Evolutionary conservation across 2,888 invertebrate genomes (phyloP).

Genomic region (Caenorhabditis parvicauda): DNA sequence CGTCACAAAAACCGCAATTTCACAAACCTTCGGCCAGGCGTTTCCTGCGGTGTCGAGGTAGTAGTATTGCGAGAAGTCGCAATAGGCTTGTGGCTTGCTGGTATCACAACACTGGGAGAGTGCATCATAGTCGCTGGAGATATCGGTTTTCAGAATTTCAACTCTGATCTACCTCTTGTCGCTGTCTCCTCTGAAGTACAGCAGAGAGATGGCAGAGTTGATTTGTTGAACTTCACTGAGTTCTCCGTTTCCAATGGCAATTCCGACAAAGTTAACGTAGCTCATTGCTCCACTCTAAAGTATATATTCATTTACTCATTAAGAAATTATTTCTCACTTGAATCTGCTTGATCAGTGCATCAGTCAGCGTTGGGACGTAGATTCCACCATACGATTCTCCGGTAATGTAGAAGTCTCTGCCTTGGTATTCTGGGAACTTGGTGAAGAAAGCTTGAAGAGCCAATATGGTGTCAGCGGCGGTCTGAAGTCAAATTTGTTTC

Average conservation of each 20-base stretch:
- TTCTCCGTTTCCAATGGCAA: constrained; percentile 60
- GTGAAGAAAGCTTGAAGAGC: constrained; percentile 65
- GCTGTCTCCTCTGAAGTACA: constrained; percentile 45
- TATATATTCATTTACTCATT: not conserved
- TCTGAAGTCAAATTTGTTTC: constrained; percentile 49
- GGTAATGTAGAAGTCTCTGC: constrained; percentile 66
- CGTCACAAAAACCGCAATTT: not conserved
- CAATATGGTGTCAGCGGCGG: constrained; percentile 64
- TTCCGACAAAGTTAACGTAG: constrained; percentile 46
- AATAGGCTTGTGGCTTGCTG: constrained; percentile 32
- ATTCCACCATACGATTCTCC: constrained; percentile 63
- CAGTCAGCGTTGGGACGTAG: constrained; percentile 64
- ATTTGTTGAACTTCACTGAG: constrained; percentile 49
- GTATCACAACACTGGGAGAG: constrained; percentile 35
- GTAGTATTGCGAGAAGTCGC: constrained; percentile 41
- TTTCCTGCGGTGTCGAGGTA: constrained; percentile 48
- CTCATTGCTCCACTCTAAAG: constrained; percentile 16
- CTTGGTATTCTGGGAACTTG: constrained; percentile 65
- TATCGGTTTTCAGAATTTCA: not conserved
- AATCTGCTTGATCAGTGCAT: constrained; percentile 29
- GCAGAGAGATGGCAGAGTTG: constrained; percentile 46
- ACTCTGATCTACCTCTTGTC: constrained; percentile 34
- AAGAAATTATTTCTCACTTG: constrained; percentile 12
- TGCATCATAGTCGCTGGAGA: constrained; percentile 38
- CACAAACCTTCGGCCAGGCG: constrained; percentile 29